These are phyloP conservation scores for Peromyscus maniculatus DNA, from an alignment of 2,113 vertebrate genomes.

Conservation along the genomic window DNA sequence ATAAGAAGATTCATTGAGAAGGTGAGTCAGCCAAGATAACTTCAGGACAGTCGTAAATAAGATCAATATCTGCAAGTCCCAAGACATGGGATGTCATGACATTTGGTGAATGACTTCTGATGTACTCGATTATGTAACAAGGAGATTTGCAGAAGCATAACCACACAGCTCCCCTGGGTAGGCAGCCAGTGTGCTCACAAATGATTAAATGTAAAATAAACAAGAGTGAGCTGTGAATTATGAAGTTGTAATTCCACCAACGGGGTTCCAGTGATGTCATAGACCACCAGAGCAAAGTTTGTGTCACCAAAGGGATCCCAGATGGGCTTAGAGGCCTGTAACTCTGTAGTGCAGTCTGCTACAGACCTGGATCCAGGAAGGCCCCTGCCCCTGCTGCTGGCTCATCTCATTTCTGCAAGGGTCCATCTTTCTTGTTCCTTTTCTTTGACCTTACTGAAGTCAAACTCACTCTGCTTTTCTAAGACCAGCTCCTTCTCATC, in stretches of 20 bases:
- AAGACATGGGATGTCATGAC: slow-evolving; percentile 58
- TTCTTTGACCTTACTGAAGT: slow-evolving; percentile 21
- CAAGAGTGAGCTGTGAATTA: slow-evolving; percentile 84
- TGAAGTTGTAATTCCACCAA: slow-evolving; percentile 83
- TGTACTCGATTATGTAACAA: slow-evolving; percentile 81
- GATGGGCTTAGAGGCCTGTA: slow-evolving; percentile 50
- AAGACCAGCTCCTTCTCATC: not conserved
- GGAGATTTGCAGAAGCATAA: slow-evolving; percentile 80
- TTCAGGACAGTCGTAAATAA: slow-evolving; percentile 11
- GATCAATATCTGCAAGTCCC: slow-evolving; percentile 37
- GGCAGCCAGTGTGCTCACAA: slow-evolving; percentile 79
- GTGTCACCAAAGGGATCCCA: slow-evolving; percentile 43
- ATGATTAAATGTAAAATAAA: slow-evolving; percentile 86
- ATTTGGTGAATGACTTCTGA: slow-evolving; percentile 82
- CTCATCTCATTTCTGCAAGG: not conserved
- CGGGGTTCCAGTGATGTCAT: slow-evolving; percentile 71
- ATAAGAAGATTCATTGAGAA: slow-evolving; percentile 35
- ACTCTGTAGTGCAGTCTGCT: slow-evolving; percentile 1
- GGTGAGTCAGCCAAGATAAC: not conserved
- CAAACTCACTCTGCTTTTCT: not conserved
- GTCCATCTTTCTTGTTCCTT: not conserved
- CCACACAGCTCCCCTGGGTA: slow-evolving; percentile 78
- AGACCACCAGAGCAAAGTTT: slow-evolving; percentile 71
- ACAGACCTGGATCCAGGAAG: not conserved
- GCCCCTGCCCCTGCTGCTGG: not conserved